These are phyloP conservation scores for Pontoporia blainvillei DNA, from an alignment of 2,113 vertebrate species.

Conservation along the genomic window DNA sequence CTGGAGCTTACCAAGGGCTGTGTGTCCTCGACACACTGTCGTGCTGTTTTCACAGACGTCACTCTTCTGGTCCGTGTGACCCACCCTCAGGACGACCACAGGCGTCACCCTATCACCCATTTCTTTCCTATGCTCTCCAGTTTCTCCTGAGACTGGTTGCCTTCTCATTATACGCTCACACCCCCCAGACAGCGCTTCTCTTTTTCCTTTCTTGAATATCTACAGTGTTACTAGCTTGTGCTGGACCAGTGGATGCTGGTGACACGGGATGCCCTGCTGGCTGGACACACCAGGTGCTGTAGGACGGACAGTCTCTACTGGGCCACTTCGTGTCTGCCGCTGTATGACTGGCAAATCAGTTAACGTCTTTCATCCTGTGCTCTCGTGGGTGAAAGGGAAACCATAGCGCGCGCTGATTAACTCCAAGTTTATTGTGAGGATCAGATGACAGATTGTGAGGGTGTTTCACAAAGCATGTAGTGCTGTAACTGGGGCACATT, in stretches of 20 bases:
- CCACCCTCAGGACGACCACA: background rate
- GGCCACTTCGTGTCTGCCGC: background rate
- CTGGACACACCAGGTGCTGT: background rate
- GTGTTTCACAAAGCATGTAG: background rate
- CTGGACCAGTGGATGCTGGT: rapidly evolving
- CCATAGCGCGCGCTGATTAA: background rate
- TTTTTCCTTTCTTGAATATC: background rate
- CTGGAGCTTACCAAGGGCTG: background rate
- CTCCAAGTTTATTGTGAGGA: background rate
- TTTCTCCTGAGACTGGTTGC: background rate
- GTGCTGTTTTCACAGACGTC: background rate
- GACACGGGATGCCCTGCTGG: background rate
- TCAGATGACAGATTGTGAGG: background rate
- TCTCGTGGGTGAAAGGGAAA: background rate
- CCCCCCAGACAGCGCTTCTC: background rate
- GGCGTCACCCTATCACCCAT: rapidly evolving
- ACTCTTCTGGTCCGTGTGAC: background rate
- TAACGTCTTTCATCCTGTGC: constrained; percentile 46
- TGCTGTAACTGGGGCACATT: background rate
- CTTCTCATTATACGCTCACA: background rate
- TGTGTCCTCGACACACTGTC: background rate
- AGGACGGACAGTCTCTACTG: background rate
- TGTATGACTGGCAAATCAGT: constrained; percentile 53
- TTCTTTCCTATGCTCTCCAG: background rate
- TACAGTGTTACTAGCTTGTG: background rate